Base-by-base conservation (phyloP, 2,888 invertebrate species). In the Leptinotarsa rubiginosa region DNA sequence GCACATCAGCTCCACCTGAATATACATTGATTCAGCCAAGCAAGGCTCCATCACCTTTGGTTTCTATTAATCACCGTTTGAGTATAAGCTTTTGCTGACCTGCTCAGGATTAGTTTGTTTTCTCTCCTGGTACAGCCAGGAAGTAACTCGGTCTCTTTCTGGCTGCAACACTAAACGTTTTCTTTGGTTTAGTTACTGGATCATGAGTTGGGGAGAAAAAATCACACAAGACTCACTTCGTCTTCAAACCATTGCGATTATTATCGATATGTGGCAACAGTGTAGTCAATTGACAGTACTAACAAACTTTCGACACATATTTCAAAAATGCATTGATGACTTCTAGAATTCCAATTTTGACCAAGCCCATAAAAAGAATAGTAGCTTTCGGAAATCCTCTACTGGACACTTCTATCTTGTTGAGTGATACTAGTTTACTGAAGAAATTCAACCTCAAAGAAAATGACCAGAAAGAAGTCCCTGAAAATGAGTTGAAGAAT, bases 331-430 rank as follows among this genome's bases (percentile, higher is more conserved):
- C 22, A 20, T 18, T 56, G 4, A 56, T 20, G 12, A 56, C 12
- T 20, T 56, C 20, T 20, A 20, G 56, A 22, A 20, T 56, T 20
- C 56, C 18, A 20, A 56, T 20, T n/a, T 20, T 56, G 20, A 56
- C n/a, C 50, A 50, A 56, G 20, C 15, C 56, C 7, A 12, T 56
- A 1, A 56, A 56, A 20, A 20, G 20, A 22, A 77, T 89, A 65
- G 84, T 86, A 62, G 87, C 86, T 4, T 89, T 89, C 79, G 89
- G 89, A 10, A 89, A 89, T 81, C 88, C 89, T 5, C 78, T 89
- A 74, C 77, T 89, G 66, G 89, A 89, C 78, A 85, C 87, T 25
- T 85, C 86, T 12, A 83, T 88, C 16, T 82, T 81, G 68, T 82
- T 87, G 25, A 65, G 81, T 20, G 82, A 84, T 74, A 75, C 81